Evolutionary conservation across 2,113 vertebrate species (phyloP).

Genomic region (Gymnocephalus cernua): DNA sequence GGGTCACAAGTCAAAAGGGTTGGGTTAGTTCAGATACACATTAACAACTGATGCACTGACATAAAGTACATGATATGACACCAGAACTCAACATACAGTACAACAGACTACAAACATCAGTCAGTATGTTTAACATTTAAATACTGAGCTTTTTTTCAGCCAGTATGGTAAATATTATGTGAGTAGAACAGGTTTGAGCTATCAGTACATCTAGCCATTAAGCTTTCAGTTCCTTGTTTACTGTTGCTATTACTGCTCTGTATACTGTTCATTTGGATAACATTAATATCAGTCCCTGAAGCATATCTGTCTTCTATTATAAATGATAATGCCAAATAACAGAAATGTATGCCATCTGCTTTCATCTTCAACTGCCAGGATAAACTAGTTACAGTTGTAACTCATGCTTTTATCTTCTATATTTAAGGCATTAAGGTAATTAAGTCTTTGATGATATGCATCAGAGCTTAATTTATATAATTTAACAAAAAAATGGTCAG

Average conservation of each 20-base stretch:
- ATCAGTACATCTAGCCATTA: conserved; percentile 2
- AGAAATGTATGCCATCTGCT: conserved; percentile 21
- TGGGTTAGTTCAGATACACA: not conserved
- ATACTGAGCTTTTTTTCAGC: not conserved
- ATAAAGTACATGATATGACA: not conserved
- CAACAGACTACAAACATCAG: not conserved
- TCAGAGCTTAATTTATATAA: conserved; percentile 11
- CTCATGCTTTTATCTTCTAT: conserved; percentile 17
- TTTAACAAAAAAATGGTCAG: not conserved
- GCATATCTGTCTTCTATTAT: conserved; percentile 39
- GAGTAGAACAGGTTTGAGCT: conserved; percentile 3
- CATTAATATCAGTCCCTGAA: conserved; percentile 32
- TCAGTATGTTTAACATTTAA: not conserved
- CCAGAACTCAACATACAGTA: not conserved
- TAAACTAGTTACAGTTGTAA: conserved; percentile 4
- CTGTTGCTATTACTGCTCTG: conserved; percentile 10
- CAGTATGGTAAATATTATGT: conserved; percentile 10
- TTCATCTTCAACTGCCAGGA: conserved; percentile 23
- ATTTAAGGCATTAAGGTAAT: not conserved
- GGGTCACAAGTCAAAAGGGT: not conserved
- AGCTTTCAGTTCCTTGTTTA: not conserved
- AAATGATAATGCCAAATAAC: conserved; percentile 21
- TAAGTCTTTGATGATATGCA: conserved; percentile 20
- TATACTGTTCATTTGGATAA: not conserved
- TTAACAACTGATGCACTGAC: not conserved